Percentiles rank a stretch among this genome's conserved stretches.
Conservation (phyloP, 2,888 invertebrate species). For the Drosophila merina region DNA sequence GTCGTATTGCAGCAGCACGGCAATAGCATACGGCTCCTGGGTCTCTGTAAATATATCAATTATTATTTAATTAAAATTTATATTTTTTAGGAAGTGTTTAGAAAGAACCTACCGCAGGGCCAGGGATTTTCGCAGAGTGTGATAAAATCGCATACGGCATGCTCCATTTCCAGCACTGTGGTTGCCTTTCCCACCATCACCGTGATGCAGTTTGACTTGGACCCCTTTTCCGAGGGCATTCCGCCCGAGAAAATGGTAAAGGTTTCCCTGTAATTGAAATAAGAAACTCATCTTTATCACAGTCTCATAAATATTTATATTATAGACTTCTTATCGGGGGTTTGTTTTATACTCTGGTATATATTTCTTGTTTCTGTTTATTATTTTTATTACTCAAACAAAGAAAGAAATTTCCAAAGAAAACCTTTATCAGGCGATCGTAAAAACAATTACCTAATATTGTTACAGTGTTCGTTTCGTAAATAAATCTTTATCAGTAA, state of each 20-base stretch:
- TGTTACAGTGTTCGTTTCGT: background rate
- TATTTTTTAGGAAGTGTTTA: too few relatives aligned
- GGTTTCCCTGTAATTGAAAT: conserved; percentile 88
- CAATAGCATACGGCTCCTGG: conserved; percentile 99
- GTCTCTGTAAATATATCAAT: conserved; percentile 88
- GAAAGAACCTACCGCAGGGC: conserved; percentile 89
- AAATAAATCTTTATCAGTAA: background rate
- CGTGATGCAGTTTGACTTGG: conserved; percentile 96
- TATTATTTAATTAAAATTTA: background rate
- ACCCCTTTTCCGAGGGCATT: conserved; percentile 94
- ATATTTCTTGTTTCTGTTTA: too few relatives aligned
- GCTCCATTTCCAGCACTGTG: conserved; percentile 99
- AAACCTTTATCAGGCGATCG: background rate
- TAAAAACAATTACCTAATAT: background rate
- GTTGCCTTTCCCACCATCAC: conserved; percentile 98
- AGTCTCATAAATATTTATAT: too few relatives aligned
- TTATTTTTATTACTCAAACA: background rate
- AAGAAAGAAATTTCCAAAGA: conserved; percentile 11
- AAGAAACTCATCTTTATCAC: background rate
- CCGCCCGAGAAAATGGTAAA: conserved; percentile 99
- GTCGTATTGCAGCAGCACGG: conserved; percentile 98
- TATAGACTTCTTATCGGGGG: too few relatives aligned
- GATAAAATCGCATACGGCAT: conserved; percentile 98
- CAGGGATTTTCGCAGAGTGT: conserved; percentile 98
- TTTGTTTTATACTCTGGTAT: too few relatives aligned